Evolutionary conservation across 2,888 invertebrate genomes (phyloP).

Genomic region (Drosophila maculinotata): DNA sequence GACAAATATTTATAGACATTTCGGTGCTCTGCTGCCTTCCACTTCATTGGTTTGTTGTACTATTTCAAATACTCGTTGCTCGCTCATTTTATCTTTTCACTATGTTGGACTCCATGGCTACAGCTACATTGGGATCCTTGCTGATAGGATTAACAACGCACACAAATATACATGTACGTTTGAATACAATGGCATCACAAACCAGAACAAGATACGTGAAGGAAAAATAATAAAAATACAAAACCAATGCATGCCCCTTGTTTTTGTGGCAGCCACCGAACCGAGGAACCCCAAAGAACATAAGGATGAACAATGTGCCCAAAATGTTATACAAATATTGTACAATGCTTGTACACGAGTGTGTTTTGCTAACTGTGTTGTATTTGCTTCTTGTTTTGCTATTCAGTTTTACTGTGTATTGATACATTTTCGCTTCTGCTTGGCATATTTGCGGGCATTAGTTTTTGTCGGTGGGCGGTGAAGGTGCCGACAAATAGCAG

Average conservation of each 20-base stretch:
- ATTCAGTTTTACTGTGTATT: conserved; percentile 41
- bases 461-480: conserved; percentile 1
- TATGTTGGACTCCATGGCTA: conserved; percentile 19
- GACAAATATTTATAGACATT: conserved; percentile 51
- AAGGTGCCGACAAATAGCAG: conserved; percentile 1
- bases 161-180: conserved; percentile 19
- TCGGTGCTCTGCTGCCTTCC: conserved; percentile 27
- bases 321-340: conserved; percentile 68
- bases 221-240: conserved; percentile 18
- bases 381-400: conserved; percentile 20
- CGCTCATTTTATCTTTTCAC: conserved; percentile 36
- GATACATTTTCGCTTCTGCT: conserved; percentile 23
- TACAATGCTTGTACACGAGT: conserved; percentile 47
- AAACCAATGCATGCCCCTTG: conserved; percentile 31
- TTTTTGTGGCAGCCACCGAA: conserved; percentile 30
- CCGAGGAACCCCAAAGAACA: conserved; percentile 37
- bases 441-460: conserved; percentile 11
- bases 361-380: conserved; percentile 24
- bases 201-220: conserved; percentile 24
- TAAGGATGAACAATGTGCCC: conserved; percentile 58
- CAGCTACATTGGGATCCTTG: conserved; percentile 29
- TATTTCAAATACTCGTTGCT: conserved; percentile 30
- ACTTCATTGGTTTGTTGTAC: conserved; percentile 55
- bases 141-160: conserved; percentile 66
- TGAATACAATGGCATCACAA: conserved; percentile 40